Evolutionary conservation across 2,888 invertebrate species (phyloP).

Genomic region (Trichogramma evanescens): DNA sequence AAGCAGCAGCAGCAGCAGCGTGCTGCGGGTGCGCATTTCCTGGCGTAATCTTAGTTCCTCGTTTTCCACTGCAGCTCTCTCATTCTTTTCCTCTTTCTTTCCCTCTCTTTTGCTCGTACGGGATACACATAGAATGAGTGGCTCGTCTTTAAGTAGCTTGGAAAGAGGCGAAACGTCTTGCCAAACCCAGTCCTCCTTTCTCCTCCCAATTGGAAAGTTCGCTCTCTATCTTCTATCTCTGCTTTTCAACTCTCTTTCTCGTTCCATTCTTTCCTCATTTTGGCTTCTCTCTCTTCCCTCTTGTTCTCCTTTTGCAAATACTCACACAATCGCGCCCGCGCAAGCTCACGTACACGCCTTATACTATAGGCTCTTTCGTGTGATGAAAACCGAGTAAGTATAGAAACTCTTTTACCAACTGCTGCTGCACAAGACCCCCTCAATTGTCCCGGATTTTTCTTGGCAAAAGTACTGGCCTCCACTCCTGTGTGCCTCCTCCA

Average conservation of each 20-base stretch:
- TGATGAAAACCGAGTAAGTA: not conserved
- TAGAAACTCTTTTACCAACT: not conserved
- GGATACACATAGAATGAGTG: not conserved
- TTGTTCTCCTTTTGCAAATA: not conserved
- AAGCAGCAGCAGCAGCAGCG: too few species aligned
- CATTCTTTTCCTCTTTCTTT: not conserved
- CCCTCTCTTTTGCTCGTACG: not conserved
- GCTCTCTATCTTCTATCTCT: not conserved
- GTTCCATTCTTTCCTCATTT: not conserved
- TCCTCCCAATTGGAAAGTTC: not conserved
- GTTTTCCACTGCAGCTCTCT: not conserved
- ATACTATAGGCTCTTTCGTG: too few species aligned
- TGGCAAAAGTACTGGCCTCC: conserved; percentile 5
- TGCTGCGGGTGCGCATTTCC: too few species aligned
- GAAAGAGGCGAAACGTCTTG: conserved; percentile 17
- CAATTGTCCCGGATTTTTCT: conserved; percentile 20
- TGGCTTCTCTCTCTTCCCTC: not conserved
- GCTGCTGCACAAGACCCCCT: conserved; percentile 2
- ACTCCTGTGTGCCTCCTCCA: too few species aligned
- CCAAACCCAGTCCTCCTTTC: conserved; percentile 10
- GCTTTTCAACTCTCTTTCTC: not conserved
- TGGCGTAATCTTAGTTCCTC: not conserved
- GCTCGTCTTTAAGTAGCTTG: conserved; percentile 15
- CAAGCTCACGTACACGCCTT: not conserved
- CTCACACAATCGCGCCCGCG: not conserved